These are phyloP conservation scores for Tragelaphus eurycerus DNA, from an alignment of 2,797 vertebrate species.

Conservation along the genomic window DNA sequence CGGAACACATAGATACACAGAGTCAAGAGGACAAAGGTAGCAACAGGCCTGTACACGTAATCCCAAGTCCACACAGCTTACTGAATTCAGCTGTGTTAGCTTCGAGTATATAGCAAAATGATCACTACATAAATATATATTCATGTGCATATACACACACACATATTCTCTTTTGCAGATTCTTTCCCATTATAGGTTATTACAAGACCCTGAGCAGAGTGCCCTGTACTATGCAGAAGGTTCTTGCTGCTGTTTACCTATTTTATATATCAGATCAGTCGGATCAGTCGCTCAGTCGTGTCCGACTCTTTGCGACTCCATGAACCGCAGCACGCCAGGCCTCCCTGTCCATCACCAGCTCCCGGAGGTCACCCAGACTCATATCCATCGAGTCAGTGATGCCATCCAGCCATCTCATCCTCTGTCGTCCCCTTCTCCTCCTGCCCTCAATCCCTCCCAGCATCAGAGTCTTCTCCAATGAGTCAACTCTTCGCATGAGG, in stretches of 20 bases:
- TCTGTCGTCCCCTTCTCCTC: no score
- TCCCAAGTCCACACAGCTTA: neutral
- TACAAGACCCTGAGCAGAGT: neutral
- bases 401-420: no score
- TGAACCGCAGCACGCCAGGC: no score
- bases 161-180: neutral
- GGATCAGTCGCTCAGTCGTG: no score
- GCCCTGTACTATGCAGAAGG: neutral
- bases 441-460: no score
- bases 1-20: neutral
- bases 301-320: no score
- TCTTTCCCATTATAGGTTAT: neutral
- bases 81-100: neutral
- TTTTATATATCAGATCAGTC: neutral
- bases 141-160: fast-evolving
- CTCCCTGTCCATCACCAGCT: no score
- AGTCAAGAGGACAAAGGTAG: fast-evolving
- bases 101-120: neutral
- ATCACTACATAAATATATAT: no score
- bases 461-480: no score
- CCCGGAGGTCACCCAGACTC: no score
- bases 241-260: neutral
- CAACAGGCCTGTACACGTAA: fast-evolving
- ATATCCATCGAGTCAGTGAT: no score
- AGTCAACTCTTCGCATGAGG: no score